These are phyloP conservation scores for Tyto alba DNA, from an alignment of 2,113 vertebrate genomes.

Conservation along the genomic window DNA sequence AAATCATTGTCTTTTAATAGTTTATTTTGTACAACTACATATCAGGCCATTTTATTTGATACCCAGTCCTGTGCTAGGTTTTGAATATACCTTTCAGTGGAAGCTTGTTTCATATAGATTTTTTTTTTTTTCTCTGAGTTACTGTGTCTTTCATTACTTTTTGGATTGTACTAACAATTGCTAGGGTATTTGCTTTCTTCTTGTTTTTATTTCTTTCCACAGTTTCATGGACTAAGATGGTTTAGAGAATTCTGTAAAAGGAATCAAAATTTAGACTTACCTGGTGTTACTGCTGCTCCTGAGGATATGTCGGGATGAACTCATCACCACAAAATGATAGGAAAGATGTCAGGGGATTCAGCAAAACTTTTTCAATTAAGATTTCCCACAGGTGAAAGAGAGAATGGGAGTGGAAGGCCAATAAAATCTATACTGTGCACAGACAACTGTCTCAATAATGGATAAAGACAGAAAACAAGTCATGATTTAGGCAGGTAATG, in stretches of 20 bases:
- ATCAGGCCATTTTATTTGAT: neutral
- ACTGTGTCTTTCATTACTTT: neutral
- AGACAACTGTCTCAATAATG: neutral
- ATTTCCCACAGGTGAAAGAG: neutral
- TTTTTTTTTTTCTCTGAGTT: neutral
- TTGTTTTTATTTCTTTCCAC: neutral
- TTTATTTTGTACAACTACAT: neutral
- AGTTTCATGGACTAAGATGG: neutral
- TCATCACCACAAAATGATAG: neutral
- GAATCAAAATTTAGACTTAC: neutral
- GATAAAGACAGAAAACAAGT: neutral
- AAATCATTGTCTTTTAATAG: neutral
- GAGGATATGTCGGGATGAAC: neutral
- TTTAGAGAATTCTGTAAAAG: neutral
- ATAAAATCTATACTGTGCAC: neutral
- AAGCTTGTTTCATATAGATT: neutral
- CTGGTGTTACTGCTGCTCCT: neutral
- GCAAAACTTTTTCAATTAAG: neutral
- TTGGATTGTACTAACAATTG: neutral
- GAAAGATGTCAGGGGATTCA: neutral
- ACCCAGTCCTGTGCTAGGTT: accelerated
- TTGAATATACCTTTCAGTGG: neutral
- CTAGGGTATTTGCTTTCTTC: neutral
- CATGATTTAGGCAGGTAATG: neutral
- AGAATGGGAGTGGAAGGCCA: neutral